Evolutionary conservation across 2,113 vertebrate species (phyloP).

Genomic region (Brachyhypopomus occidentalis): DNA sequence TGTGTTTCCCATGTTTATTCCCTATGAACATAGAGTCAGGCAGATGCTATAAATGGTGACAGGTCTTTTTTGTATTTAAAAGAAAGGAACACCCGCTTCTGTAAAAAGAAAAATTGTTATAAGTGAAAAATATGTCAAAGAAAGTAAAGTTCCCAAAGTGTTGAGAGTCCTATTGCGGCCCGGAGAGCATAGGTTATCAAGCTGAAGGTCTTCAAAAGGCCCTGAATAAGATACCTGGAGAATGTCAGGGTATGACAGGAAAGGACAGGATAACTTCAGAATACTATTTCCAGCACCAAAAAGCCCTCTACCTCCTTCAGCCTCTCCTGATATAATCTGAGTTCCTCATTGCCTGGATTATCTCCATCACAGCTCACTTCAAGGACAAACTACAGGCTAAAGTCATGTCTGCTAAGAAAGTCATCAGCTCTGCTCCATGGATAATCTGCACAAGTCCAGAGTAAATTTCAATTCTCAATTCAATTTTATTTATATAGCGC

Average conservation of each 20-base stretch:
- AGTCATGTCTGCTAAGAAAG: constrained; percentile 17
- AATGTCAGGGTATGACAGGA: not conserved
- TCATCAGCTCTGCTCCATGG: not conserved
- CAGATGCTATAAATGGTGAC: constrained; percentile 34
- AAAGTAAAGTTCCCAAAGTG: not conserved
- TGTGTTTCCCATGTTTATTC: constrained; percentile 3
- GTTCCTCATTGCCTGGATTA: constrained; percentile 2
- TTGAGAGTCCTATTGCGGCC: too few relatives aligned
- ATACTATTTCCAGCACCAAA: not conserved
- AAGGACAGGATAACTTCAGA: not conserved
- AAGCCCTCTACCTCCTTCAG: not conserved
- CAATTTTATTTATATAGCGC: too few relatives aligned
- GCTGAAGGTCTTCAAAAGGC: not conserved
- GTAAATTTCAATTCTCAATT: too few relatives aligned
- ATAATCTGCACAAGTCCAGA: not conserved
- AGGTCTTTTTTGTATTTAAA: constrained; percentile 3
- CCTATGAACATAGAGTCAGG: constrained; percentile 14
- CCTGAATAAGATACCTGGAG: not conserved
- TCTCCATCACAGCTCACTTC: not conserved
- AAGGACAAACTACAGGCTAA: constrained; percentile 18
- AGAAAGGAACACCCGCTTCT: constrained; percentile 6
- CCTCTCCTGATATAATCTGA: not conserved
- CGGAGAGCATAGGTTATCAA: not conserved
- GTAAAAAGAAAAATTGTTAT: not conserved
- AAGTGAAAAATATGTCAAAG: constrained; percentile 18